Evolutionary conservation across 2,797 vertebrate genomes (phyloP).

Genomic region (Ctenopoma multispine): DNA sequence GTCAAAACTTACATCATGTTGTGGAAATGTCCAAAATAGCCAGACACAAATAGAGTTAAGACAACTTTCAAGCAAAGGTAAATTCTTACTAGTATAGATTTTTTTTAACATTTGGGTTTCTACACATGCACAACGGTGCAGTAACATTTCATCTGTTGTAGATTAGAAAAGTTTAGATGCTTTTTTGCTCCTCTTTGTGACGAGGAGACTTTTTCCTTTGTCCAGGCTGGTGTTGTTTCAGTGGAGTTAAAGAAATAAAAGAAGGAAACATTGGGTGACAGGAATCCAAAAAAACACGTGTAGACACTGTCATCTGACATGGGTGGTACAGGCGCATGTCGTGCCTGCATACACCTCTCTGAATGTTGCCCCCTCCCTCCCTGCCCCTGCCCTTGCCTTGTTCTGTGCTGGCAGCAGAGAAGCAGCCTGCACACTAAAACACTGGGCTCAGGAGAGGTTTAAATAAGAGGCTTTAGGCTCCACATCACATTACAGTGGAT

Average conservation of each 20-base stretch:
- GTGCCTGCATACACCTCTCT: slow-evolving; percentile 23
- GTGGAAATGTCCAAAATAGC: neutral
- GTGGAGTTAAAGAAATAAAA: slow-evolving; percentile 16
- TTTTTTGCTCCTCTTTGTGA: neutral
- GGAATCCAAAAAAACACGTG: slow-evolving; percentile 34
- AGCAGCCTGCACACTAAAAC: slow-evolving; percentile 29
- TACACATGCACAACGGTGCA: neutral
- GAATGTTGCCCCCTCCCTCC: slow-evolving; percentile 19
- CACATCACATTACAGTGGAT: slow-evolving; percentile 33
- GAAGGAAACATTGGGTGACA: slow-evolving; percentile 6
- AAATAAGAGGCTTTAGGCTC: slow-evolving; percentile 54
- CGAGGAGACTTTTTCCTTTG: slow-evolving; percentile 12
- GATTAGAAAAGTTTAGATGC: slow-evolving; percentile 18
- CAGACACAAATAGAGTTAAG: neutral
- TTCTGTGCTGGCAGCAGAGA: slow-evolving; percentile 34
- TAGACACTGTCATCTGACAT: slow-evolving; percentile 43
- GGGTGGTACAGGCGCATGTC: slow-evolving; percentile 38
- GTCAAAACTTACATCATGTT: neutral
- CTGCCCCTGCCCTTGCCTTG: slow-evolving; percentile 22
- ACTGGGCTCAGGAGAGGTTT: slow-evolving; percentile 24
- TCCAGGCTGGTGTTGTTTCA: slow-evolving; percentile 19
- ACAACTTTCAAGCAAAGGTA: neutral
- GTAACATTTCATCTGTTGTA: neutral
- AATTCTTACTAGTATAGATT: neutral
- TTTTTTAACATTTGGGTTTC: neutral